phyloP scores from a whole-genome alignment of 2,113 vertebrate species.

The Anolis sagrei region DNA sequence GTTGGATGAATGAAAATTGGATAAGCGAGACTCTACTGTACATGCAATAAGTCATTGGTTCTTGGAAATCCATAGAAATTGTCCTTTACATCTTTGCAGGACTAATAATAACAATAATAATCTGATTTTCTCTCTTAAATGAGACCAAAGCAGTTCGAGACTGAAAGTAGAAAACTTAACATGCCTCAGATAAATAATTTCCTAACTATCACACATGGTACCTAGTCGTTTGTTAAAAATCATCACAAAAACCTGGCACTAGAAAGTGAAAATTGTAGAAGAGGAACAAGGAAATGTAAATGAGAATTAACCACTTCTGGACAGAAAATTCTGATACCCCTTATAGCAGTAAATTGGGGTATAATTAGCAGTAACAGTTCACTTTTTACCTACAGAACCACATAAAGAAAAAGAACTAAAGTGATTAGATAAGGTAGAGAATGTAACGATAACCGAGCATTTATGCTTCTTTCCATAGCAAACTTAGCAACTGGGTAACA shows the following conservation, averaged over 20 bases:
- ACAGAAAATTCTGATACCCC: background rate
- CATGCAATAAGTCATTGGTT: background rate
- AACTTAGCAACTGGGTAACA: background rate
- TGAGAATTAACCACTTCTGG: background rate
- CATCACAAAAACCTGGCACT: background rate
- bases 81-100: background rate
- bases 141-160: no score
- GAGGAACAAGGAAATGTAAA: background rate
- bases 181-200: background rate
- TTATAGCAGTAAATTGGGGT: background rate
- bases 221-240: background rate
- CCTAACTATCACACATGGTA: background rate
- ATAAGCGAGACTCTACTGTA: no score
- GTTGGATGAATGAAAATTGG: no score
- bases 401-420: background rate
- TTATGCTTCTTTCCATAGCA: background rate
- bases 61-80: background rate
- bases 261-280: background rate
- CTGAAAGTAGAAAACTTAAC: background rate
- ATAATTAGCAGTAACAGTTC: background rate
- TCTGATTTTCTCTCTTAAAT: no score
- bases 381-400: slow-evolving; percentile 13
- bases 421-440: background rate
- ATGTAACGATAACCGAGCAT: background rate
- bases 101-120: no score